Evolutionary conservation across 1,140 invertebrate species (phyloP).

Genomic region (Cherax destructor): DNA sequence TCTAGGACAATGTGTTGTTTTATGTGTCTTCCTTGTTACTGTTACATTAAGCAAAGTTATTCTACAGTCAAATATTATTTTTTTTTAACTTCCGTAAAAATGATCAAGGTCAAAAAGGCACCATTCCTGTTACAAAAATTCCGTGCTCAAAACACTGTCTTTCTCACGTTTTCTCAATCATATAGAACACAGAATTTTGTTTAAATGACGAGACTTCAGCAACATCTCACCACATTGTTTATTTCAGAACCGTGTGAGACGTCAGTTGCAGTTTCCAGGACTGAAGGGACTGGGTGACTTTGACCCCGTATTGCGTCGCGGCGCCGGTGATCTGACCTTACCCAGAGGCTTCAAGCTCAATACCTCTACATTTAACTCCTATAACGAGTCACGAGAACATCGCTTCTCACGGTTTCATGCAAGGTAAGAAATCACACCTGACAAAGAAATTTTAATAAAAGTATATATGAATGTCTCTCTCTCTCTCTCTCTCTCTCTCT

Average conservation of each 20-base stretch:
- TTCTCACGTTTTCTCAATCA: no score
- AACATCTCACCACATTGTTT: background rate
- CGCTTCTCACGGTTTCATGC: background rate
- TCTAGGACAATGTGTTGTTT: no score
- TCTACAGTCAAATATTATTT: no score
- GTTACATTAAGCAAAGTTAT: no score
- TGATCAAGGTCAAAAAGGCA: no score
- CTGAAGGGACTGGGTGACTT: background rate
- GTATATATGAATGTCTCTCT: background rate
- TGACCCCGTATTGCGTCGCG: background rate
- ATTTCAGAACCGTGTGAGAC: slow-evolving; percentile 13
- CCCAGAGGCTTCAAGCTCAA: background rate
- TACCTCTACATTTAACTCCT: background rate
- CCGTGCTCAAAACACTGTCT: no score
- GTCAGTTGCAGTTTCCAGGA: slow-evolving; percentile 30
- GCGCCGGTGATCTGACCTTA: background rate
- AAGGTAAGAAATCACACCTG: background rate
- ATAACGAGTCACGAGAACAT: background rate
- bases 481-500: no score
- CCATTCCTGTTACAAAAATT: no score
- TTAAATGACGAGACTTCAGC: no score
- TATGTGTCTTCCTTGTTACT: no score
- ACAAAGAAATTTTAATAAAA: background rate
- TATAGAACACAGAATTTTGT: no score
- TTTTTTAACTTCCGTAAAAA: no score